phyloP scores from a whole-genome alignment of 1,140 invertebrate species.

The Panonychus citri region DNA sequence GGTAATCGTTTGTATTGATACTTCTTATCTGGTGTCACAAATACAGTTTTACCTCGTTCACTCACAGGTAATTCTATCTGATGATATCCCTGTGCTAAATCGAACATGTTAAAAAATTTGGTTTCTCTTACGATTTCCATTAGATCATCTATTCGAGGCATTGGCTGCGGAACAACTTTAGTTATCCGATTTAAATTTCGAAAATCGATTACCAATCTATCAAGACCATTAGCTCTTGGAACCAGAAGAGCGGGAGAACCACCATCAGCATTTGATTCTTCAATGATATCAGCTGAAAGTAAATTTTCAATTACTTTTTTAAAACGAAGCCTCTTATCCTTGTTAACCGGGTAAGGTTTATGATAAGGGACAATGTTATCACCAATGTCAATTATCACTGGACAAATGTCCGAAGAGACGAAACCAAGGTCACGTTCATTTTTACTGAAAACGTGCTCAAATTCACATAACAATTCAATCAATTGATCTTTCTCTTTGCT shows the following conservation, averaged over 20 bases:
- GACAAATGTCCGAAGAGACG: neutral
- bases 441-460: neutral
- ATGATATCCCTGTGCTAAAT: slow-evolving; percentile 10
- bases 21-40: slow-evolving; percentile 20
- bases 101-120: slow-evolving; percentile 1
- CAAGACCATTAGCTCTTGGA: slow-evolving; percentile 26
- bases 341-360: neutral
- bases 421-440: neutral
- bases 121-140: neutral
- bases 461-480: neutral
- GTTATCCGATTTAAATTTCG: slow-evolving; percentile 22
- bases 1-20: slow-evolving; percentile 18
- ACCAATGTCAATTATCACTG: neutral
- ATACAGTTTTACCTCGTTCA: slow-evolving; percentile 19
- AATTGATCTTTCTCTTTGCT: neutral
- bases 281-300: neutral
- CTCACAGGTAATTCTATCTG: slow-evolving; percentile 4
- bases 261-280: neutral
- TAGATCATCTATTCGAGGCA: slow-evolving; percentile 22
- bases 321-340: neutral
- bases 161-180: slow-evolving; percentile 26
- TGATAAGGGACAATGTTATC: neutral
- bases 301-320: neutral
- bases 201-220: slow-evolving; percentile 29
- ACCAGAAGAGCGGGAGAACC: slow-evolving; percentile 12